Evolutionary conservation across 2,113 vertebrate species (phyloP), one percentile per base, ranked within the genome.

Genomic region (Pangasianodon hypophthalmus): DNA sequence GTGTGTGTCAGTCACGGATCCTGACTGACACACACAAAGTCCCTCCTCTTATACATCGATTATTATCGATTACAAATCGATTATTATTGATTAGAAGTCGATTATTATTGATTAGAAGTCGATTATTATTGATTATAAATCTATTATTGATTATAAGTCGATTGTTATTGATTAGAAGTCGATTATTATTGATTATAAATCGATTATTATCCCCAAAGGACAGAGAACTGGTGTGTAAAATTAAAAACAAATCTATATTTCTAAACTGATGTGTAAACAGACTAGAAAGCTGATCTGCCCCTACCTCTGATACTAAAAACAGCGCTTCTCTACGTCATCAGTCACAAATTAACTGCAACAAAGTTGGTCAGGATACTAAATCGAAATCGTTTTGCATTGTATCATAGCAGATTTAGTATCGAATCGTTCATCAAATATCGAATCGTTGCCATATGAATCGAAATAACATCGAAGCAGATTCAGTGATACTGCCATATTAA

Each of bases 1-100:
- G 54, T 54, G 71, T 86, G 75, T 60, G 67, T 89, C 41, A 83
- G 83, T 80, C 69, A 84, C 9, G 18, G 77, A 46, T 52, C 46
- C 48, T 29, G 26, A 1, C 48, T 48, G 9, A 48, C 44, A 48
- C 75, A 77, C 73, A 79, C 44, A 19, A 6, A 18, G 18, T 44
- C 37, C 16, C 69, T 19, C 16, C 21, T n/a, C 13, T 50, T 52
- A n/a, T 81, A 50, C 50, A 50, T 48, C 46, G 24, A 79, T 79
- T 46, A 48, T 79, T 46, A 79, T 79, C 8, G 21, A 26, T 48
- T 26, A 24, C 24, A 44, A 26, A 80, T 50, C 4, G 44, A 50
- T 80, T 50, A 50, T 50, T 5, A 46, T 24, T 9, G 48, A 48
- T 8, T 48, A 48, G 6, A 48, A 48, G 9, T 48, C 48, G n/a